Evolutionary conservation across 2,888 invertebrate species (phyloP).

Genomic region (Lochmaea capreae): DNA sequence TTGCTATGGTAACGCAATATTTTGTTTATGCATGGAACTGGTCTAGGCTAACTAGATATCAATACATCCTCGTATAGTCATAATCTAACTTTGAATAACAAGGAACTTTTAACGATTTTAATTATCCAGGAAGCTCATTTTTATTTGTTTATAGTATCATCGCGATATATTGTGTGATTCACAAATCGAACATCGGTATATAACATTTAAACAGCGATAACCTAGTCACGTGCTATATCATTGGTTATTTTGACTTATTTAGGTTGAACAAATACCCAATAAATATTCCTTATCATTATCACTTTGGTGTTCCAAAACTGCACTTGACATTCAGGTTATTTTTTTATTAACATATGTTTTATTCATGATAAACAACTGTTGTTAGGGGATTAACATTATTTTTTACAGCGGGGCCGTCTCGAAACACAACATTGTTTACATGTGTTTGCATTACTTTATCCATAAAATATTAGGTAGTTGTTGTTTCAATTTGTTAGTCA

Average conservation of each 20-base stretch:
- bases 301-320: not conserved
- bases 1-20: too few relatives aligned
- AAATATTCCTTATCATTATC: not conserved
- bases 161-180: not conserved
- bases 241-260: not conserved
- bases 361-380: constrained; percentile 13
- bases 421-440: not conserved
- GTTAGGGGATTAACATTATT: constrained; percentile 2
- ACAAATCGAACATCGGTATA: not conserved
- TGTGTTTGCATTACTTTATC: not conserved
- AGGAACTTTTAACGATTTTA: too few relatives aligned
- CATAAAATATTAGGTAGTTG: not conserved
- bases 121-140: too few relatives aligned
- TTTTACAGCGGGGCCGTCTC: not conserved
- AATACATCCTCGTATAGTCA: too few relatives aligned
- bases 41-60: too few relatives aligned
- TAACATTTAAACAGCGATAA: not conserved
- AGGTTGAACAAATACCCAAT: not conserved
- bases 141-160: not conserved
- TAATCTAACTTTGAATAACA: too few relatives aligned
- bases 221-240: not conserved
- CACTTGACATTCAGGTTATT: not conserved
- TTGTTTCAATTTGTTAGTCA: not conserved
- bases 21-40: too few relatives aligned
- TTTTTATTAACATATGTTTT: not conserved